Base-by-base conservation (phyloP, 2,888 invertebrate species). In the Rhagium mordax region DNA sequence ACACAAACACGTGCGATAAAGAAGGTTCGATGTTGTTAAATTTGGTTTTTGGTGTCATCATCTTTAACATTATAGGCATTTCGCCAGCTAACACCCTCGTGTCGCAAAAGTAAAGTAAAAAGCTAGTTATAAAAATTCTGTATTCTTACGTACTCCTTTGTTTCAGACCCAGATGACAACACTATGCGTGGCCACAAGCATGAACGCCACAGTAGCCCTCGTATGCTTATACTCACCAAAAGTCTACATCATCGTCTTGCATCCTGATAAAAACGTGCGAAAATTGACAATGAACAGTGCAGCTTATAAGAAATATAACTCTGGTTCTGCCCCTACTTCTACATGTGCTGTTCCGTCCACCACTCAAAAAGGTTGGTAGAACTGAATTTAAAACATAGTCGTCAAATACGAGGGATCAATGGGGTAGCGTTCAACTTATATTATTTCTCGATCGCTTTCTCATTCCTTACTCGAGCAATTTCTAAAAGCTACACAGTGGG, bases 251-350 rank as follows among this genome's bases (percentile, higher is more conserved):
- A 93, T 94, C 75, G 87, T 94, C 74, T 91, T 93, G 83, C 93
- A 94, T 84, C 93, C 93, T 51, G 92, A 94, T 82, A 94, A 94
- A 84, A 94, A 94, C 86, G 91, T 93, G 51, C 88, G 93, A n/a
- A 89, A 89, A 80, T 85, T 89, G 67, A 89, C 88, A 47, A 87
- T 88, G 86, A 86, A 85, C 72, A 85, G 84, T 74, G 85, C 85
- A 20, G 83, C 85, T 61, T 85, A 86, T 79, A 85, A 84, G 74
- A 85, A 84, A 77, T 84, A 85, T 76, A 83, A 84, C 67, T 85
- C 85, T 27, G 84, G 84, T 49, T 82, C 84, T 66, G 84, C 81
- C 69, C 81, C 83, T 55, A 82, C 84, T 64, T 83, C 84, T 16
- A 79, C 81, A 33, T 79, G 77, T 29, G 74, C 75, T 33, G 77